phyloP scores from a whole-genome alignment of 2,113 vertebrate genomes.

The Eolophus roseicapilla region DNA sequence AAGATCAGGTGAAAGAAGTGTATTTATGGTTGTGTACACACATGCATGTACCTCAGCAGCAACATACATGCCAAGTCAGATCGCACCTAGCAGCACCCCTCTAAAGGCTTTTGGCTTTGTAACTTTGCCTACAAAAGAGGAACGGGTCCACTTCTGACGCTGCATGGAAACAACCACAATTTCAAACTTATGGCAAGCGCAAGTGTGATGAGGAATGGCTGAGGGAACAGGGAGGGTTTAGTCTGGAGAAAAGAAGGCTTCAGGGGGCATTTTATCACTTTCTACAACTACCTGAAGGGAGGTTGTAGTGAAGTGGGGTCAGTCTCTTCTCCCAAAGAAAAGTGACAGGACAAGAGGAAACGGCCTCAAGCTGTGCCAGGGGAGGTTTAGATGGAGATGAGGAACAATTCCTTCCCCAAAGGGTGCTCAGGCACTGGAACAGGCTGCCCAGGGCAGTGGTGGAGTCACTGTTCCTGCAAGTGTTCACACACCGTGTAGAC shows the following conservation, averaged over 20 bases:
- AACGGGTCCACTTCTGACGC: background rate
- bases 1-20: background rate
- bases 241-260: background rate
- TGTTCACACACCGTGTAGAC: background rate
- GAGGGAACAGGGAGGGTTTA: background rate
- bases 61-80: background rate
- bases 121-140: accelerated
- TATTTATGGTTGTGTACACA: background rate
- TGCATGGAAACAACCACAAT: accelerated
- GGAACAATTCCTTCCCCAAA: background rate
- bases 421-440: background rate
- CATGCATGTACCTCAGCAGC: accelerated
- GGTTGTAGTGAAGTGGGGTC: background rate
- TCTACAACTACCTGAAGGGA: background rate
- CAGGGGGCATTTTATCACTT: background rate
- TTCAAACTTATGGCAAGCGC: background rate
- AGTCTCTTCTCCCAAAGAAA: background rate
- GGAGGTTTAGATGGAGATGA: background rate
- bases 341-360: background rate
- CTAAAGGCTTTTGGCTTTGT: background rate
- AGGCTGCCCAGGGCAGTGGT: background rate
- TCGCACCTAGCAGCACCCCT: background rate
- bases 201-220: background rate
- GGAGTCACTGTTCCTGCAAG: background rate
- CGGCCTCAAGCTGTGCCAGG: background rate